These are phyloP conservation scores for Leptonema lineaticorne DNA, from an alignment of 1,140 invertebrate species.

Conservation along the genomic window DNA sequence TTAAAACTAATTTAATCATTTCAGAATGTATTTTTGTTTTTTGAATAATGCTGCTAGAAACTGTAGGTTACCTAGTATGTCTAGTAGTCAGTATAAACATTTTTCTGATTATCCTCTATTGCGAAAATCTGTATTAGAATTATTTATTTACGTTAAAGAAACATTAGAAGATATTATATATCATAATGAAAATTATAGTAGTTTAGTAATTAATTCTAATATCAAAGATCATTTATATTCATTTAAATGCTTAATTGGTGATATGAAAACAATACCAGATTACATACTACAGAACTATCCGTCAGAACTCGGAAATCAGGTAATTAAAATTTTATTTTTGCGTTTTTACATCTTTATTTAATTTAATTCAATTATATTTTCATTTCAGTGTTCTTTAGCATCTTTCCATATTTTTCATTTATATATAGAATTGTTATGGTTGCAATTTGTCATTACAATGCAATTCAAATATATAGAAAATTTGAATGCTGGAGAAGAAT, in stretches of 20 bases:
- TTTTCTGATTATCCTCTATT: conserved; percentile 26
- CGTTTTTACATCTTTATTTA: neutral
- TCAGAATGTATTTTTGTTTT: neutral
- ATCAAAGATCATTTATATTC: conserved; percentile 19
- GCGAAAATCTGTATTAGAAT: conserved; percentile 28
- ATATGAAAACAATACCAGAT: conserved; percentile 35
- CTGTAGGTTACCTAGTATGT: neutral
- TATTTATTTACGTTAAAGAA: conserved; percentile 33
- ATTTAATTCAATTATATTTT: conserved; percentile 8
- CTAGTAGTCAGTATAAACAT: neutral
- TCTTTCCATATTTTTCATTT: conserved; percentile 38
- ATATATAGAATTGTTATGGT: conserved; percentile 37
- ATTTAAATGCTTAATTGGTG: conserved; percentile 32
- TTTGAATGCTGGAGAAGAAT: conserved; percentile 1
- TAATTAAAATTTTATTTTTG: conserved; percentile 1
- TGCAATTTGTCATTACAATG: conserved; percentile 25
- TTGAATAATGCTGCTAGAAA: neutral
- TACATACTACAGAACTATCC: conserved; percentile 36
- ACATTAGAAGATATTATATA: conserved; percentile 24
- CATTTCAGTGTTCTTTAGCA: conserved; percentile 37
- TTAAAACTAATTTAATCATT: neutral
- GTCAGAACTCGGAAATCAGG: conserved; percentile 38
- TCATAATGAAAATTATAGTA: conserved; percentile 24
- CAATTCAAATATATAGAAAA: conserved; percentile 27
- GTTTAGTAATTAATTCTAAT: conserved; percentile 1